Percentiles rank a stretch among this genome's conserved stretches.
phyloP scores from a whole-genome alignment of 1,140 invertebrate species.

The Diploscapter pachys region DNA sequence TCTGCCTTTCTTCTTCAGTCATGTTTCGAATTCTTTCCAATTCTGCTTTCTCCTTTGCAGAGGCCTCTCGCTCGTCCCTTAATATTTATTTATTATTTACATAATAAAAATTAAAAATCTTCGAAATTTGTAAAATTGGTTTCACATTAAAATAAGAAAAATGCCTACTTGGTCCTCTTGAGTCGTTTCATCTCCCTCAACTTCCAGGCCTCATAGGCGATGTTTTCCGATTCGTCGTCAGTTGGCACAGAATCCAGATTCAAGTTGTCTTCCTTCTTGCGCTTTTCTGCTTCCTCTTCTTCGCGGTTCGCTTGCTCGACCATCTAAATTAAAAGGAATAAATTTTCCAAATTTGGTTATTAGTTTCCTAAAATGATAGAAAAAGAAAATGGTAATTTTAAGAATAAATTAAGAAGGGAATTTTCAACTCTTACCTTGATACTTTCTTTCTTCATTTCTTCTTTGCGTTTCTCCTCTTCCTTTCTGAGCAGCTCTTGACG shows the following conservation, averaged over 20 bases:
- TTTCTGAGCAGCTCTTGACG: slow-evolving; percentile 78
- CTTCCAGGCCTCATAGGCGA: slow-evolving; percentile 95
- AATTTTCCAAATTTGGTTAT: slow-evolving; percentile 2
- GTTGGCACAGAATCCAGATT: slow-evolving; percentile 82
- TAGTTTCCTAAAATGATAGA: no score
- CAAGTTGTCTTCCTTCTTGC: slow-evolving; percentile 68
- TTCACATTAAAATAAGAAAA: slow-evolving; percentile 27
- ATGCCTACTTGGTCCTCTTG: slow-evolving; percentile 81
- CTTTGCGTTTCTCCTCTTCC: slow-evolving; percentile 67
- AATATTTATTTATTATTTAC: neutral
- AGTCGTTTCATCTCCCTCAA: slow-evolving; percentile 88
- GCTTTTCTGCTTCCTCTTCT: slow-evolving; percentile 65
- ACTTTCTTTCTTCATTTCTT: slow-evolving; percentile 32
- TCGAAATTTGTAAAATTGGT: slow-evolving; percentile 32
- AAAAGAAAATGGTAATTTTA: neutral
- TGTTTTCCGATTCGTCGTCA: slow-evolving; percentile 92
- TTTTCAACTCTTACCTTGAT: neutral
- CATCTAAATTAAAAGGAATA: neutral
- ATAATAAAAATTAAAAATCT: slow-evolving; percentile 6
- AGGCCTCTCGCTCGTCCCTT: slow-evolving; percentile 51
- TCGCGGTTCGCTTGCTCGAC: slow-evolving; percentile 2
- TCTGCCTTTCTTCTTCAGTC: slow-evolving; percentile 90
- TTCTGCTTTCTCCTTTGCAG: slow-evolving; percentile 76
- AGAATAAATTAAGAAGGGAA: neutral
- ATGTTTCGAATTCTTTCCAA: slow-evolving; percentile 85